Evolutionary conservation across 2,888 invertebrate species (phyloP).

Genomic region (Ophion ellenae): DNA sequence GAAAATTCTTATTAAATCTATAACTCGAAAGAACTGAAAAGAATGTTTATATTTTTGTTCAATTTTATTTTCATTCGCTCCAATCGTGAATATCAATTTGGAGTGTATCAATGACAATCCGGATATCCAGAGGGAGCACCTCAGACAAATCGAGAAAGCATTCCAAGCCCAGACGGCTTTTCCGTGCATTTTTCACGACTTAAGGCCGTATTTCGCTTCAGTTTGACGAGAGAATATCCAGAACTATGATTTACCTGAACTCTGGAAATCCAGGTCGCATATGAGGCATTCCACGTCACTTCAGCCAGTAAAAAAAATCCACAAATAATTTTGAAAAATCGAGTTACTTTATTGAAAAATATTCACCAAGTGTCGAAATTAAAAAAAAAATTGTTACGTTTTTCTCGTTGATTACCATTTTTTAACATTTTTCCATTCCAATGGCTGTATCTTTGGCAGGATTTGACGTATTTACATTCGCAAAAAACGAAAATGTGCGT

Average conservation of each 20-base stretch:
- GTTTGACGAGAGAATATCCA: not conserved
- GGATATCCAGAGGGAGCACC: not conserved
- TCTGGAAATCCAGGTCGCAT: not conserved
- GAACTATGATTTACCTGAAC: not conserved
- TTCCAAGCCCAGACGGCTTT: not conserved
- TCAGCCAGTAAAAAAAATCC: no score
- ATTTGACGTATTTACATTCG: no score
- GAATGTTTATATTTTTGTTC: not conserved
- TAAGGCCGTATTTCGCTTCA: not conserved
- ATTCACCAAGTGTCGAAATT: no score
- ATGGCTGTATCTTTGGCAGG: no score
- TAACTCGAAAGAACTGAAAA: not conserved
- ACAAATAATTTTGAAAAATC: no score
- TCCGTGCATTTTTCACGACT: not conserved
- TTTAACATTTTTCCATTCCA: no score
- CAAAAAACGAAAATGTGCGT: no score
- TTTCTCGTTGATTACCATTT: no score
- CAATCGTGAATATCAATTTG: not conserved
- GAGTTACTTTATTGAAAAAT: no score
- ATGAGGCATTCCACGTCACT: no score
- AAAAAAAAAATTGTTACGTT: no score
- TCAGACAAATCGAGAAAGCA: constrained; percentile 16
- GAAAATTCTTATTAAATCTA: constrained; percentile 3
- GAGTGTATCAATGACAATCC: not conserved
- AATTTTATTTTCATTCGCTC: constrained; percentile 1